Conservation (phyloP, 2,888 invertebrate genomes). For the Zhengitettix transpicula region DNA sequence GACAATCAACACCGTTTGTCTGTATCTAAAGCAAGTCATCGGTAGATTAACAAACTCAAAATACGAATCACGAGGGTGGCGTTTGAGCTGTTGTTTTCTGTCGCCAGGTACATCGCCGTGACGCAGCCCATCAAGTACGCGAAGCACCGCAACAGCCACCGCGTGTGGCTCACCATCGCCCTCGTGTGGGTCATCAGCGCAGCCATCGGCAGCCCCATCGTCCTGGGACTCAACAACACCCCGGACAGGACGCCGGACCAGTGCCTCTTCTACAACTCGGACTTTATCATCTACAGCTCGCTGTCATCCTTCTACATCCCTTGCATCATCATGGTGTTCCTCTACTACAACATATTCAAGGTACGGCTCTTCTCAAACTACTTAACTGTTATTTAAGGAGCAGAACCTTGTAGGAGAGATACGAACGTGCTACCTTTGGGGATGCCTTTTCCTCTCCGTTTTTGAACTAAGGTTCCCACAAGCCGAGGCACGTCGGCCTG, state of each 20-base stretch:
- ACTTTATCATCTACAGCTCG: constrained; percentile 96
- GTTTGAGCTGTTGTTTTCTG: too few relatives aligned
- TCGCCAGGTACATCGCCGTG: constrained; percentile 98
- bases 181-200: constrained; percentile 92
- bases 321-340: constrained; percentile 93
- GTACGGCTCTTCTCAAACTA: constrained; percentile 48
- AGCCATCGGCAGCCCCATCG: constrained; percentile 91
- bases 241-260: constrained; percentile 65
- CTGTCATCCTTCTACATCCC: constrained; percentile 98
- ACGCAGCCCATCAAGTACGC: constrained; percentile 98
- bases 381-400: too few relatives aligned
- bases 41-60: too few relatives aligned
- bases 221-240: constrained; percentile 88
- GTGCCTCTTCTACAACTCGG: constrained; percentile 94
- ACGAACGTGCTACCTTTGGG: too few relatives aligned
- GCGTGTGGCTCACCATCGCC: constrained; percentile 87
- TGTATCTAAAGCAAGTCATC: too few relatives aligned
- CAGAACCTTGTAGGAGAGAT: too few relatives aligned
- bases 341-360: constrained; percentile 95
- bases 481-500: too few relatives aligned
- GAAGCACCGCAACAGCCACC: constrained; percentile 88
- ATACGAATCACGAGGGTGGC: too few relatives aligned
- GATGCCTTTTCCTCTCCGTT: too few relatives aligned
- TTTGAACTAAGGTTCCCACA: too few relatives aligned
- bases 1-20: too few relatives aligned